A percentile compares a stretch with the other conserved stretches of the same genome.
phyloP scores from a whole-genome alignment of 2,888 invertebrate genomes.

The Brachyptera risi region DNA sequence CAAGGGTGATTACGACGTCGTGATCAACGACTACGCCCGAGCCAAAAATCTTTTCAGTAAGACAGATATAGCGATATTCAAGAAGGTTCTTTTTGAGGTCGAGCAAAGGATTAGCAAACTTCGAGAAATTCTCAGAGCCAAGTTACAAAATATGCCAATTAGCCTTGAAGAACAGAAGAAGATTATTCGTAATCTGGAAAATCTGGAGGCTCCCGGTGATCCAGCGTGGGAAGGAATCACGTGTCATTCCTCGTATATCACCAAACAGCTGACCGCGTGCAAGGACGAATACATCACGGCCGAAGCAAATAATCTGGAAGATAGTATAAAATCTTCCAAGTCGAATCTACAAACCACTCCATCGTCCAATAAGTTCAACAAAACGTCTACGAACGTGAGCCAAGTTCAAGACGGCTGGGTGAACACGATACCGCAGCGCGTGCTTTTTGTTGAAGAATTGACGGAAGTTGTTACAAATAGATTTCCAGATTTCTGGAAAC shows the following conservation, averaged over 20 bases:
- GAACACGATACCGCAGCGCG: conserved; percentile 56
- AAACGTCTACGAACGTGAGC: conserved; percentile 12
- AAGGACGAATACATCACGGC: conserved; percentile 58
- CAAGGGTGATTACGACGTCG: conserved; percentile 92
- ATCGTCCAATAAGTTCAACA: conserved; percentile 1
- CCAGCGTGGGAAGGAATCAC: conserved; percentile 95
- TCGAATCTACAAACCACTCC: conserved; percentile 15
- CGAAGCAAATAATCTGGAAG: conserved; percentile 38
- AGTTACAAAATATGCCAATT: conserved; percentile 86
- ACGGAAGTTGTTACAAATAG: conserved; percentile 69
- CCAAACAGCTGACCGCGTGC: conserved; percentile 60
- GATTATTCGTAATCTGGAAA: conserved; percentile 74
- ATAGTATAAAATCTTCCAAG: conserved; percentile 24
- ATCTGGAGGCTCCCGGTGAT: conserved; percentile 74
- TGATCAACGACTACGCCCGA: conserved; percentile 95
- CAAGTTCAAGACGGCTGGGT: conserved; percentile 26
- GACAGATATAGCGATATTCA: conserved; percentile 84
- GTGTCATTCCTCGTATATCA: conserved; percentile 76
- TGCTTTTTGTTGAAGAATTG: conserved; percentile 74
- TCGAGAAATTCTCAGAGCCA: conserved; percentile 72
- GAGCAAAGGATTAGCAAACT: conserved; percentile 82
- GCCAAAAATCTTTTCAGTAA: conserved; percentile 94
- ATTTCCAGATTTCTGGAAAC: conserved; percentile 91
- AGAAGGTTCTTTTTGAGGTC: conserved; percentile 85
- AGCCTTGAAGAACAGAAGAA: conserved; percentile 93